phyloP scores from a whole-genome alignment of 2,888 invertebrate species.

The Eupelmus urozonus region DNA sequence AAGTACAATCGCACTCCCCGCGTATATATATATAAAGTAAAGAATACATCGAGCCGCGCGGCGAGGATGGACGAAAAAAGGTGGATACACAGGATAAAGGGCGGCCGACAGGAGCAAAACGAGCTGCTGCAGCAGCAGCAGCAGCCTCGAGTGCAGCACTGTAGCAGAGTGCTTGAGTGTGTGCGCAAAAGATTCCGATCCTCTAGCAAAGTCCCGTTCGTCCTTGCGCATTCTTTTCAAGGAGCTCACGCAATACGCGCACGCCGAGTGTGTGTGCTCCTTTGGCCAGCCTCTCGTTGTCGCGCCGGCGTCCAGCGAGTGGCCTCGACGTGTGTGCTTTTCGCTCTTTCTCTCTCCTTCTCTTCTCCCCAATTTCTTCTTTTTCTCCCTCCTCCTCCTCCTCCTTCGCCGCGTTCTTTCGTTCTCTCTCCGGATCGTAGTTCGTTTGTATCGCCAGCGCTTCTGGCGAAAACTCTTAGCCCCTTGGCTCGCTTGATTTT shows the following conservation, averaged over 20 bases:
- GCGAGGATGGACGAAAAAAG: conserved; percentile 12
- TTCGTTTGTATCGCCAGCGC: background rate
- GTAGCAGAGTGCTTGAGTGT: no score
- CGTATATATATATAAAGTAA: no score
- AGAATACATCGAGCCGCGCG: background rate
- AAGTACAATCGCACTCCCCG: no score
- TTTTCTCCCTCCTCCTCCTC: background rate
- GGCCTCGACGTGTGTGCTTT: conserved; percentile 18
- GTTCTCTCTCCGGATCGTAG: background rate
- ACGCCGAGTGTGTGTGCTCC: background rate
- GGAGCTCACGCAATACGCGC: conserved; percentile 40
- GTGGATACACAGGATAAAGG: conserved; percentile 27
- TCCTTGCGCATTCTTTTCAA: conserved; percentile 55
- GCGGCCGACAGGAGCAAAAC: conserved; percentile 8
- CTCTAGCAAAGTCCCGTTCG: conserved; percentile 47
- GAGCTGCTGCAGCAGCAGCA: background rate
- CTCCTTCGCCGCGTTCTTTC: no score
- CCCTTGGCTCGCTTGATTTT: conserved; percentile 16
- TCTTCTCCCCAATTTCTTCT: background rate
- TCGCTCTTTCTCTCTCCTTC: background rate
- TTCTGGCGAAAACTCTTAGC: background rate
- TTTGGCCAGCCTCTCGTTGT: background rate
- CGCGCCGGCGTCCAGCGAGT: background rate
- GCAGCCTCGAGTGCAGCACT: background rate
- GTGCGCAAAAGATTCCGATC: conserved; percentile 29